Evolutionary conservation across 2,113 vertebrate species (phyloP).

Genomic region (Anser brachyrhynchus): DNA sequence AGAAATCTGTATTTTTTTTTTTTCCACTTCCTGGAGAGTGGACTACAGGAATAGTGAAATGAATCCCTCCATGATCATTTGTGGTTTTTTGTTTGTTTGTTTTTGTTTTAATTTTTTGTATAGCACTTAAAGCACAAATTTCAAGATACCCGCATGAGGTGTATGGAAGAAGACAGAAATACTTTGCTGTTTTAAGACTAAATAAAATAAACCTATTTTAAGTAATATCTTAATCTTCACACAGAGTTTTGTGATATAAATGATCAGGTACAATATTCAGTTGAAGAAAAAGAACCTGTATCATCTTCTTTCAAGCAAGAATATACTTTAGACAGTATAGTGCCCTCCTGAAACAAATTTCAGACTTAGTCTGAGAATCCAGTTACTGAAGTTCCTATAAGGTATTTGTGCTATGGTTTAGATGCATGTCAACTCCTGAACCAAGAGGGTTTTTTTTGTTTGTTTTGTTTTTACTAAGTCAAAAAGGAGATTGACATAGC

Average conservation of each 20-base stretch:
- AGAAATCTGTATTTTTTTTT: constrained; percentile 2
- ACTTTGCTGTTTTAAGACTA: background rate
- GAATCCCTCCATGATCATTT: background rate
- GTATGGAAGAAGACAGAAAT: background rate
- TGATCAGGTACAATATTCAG: background rate
- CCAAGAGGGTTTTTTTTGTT: background rate
- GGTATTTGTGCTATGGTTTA: background rate
- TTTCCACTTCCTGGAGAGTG: background rate
- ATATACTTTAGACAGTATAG: background rate
- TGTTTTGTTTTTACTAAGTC: background rate
- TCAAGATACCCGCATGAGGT: background rate
- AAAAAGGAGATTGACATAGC: background rate
- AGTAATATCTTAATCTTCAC: background rate
- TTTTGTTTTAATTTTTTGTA: background rate
- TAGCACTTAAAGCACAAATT: background rate
- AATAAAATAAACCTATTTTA: background rate
- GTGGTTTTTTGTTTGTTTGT: background rate
- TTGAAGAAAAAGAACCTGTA: background rate
- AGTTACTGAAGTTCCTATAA: background rate
- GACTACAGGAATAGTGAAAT: background rate
- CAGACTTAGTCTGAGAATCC: background rate
- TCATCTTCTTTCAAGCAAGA: background rate
- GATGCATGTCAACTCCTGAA: background rate
- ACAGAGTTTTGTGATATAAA: background rate
- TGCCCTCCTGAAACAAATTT: background rate